These are phyloP conservation scores for Nerophis ophidion DNA, from an alignment of 2,113 vertebrate genomes.

Conservation along the genomic window DNA sequence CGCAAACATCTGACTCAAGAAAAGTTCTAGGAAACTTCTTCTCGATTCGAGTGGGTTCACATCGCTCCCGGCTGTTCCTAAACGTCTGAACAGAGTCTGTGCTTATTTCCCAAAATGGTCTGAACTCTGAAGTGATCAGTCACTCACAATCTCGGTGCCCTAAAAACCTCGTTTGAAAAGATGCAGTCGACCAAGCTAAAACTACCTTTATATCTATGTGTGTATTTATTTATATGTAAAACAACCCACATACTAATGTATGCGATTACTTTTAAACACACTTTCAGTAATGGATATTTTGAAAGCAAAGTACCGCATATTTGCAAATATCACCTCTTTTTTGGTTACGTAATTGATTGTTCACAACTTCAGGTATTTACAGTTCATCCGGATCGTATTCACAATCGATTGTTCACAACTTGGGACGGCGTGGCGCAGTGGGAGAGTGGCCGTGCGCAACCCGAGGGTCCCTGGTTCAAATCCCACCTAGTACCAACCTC, in stretches of 20 bases:
- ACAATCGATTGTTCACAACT: too few relatives aligned
- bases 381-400: too few relatives aligned
- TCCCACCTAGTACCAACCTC: too few relatives aligned
- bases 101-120: slow-evolving; percentile 49
- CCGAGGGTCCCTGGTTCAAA: too few relatives aligned
- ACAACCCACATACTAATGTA: slow-evolving; percentile 28
- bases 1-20: slow-evolving; percentile 30
- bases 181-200: slow-evolving; percentile 48
- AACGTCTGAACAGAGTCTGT: slow-evolving; percentile 29
- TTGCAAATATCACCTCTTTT: neutral
- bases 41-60: slow-evolving; percentile 16
- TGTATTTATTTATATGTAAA: slow-evolving; percentile 23
- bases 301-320: neutral
- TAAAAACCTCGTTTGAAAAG: slow-evolving; percentile 59
- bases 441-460: too few relatives aligned
- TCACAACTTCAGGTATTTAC: too few relatives aligned
- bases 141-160: slow-evolving; percentile 55
- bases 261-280: too few relatives aligned
- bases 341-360: too few relatives aligned
- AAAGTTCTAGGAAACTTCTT: slow-evolving; percentile 47
- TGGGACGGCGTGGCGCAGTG: too few relatives aligned
- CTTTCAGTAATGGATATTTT: neutral
- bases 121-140: slow-evolving; percentile 46
- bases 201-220: slow-evolving; percentile 32
- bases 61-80: slow-evolving; percentile 47